These are phyloP conservation scores for Origma solitaria DNA, from an alignment of 2,113 vertebrate genomes.

Conservation along the genomic window DNA sequence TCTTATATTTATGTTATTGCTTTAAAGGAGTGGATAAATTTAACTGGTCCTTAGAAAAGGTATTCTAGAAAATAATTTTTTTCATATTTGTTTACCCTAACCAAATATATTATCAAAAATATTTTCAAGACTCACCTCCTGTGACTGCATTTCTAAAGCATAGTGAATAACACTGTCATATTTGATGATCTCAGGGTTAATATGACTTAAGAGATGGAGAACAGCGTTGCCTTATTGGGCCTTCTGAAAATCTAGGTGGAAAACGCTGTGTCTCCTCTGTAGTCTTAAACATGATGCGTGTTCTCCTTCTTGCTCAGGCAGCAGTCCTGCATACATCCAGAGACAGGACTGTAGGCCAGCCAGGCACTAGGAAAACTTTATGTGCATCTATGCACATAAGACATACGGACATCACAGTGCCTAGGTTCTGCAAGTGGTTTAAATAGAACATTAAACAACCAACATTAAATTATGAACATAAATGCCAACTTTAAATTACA, in stretches of 20 bases:
- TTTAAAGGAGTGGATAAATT: neutral
- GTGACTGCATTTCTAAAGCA: neutral
- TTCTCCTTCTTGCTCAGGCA: neutral
- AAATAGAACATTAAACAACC: neutral
- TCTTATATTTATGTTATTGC: neutral
- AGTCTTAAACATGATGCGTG: neutral
- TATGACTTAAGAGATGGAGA: neutral
- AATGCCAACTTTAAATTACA: neutral
- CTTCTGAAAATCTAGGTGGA: neutral
- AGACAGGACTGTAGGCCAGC: neutral
- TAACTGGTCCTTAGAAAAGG: neutral
- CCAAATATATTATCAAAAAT: neutral
- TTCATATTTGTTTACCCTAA: neutral
- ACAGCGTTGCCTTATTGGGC: neutral
- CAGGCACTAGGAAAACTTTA: neutral
- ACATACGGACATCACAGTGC: neutral
- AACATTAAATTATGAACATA: neutral
- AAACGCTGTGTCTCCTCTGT: neutral
- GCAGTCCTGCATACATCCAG: neutral
- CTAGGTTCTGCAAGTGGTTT: neutral
- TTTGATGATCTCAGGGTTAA: neutral
- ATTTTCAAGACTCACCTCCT: neutral
- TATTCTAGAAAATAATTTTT: neutral
- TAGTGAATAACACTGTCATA: neutral
- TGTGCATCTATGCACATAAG: neutral